Evolutionary conservation across 2,113 vertebrate genomes (phyloP).

Genomic region (Paedocypris sp.): DNA sequence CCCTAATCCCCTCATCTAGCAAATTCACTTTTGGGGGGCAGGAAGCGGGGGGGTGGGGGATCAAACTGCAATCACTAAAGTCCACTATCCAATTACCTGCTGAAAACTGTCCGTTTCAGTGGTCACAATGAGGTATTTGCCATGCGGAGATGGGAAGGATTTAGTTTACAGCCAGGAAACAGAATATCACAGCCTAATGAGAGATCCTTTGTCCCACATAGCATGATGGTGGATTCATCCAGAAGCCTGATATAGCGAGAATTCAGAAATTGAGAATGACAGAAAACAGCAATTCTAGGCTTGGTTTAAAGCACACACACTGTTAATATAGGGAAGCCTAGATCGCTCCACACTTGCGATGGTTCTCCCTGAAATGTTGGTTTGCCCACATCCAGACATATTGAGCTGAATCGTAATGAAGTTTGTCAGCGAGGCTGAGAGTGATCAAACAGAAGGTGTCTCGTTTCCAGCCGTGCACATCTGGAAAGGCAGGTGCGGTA

Average conservation of each 20-base stretch:
- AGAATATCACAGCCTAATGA: constrained; percentile 20
- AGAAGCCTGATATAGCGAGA: background rate
- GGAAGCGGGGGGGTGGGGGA: background rate
- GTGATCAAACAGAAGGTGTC: constrained; percentile 19
- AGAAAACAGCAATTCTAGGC: background rate
- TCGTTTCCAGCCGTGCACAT: constrained; percentile 25
- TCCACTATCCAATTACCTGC: constrained; percentile 1
- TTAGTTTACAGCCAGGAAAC: background rate
- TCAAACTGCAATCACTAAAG: background rate
- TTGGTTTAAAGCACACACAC: too few relatives aligned
- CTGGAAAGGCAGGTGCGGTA: constrained; percentile 31
- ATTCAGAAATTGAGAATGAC: background rate
- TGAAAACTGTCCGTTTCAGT: background rate
- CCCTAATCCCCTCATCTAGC: constrained; percentile 33
- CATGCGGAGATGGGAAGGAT: background rate
- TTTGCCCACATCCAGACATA: background rate
- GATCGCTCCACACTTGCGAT: background rate
- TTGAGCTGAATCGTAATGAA: constrained; percentile 23
- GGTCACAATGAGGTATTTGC: background rate
- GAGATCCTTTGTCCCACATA: constrained; percentile 4
- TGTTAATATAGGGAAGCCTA: background rate
- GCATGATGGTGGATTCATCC: constrained; percentile 13
- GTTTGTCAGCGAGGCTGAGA: constrained; percentile 22
- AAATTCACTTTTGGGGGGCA: background rate
- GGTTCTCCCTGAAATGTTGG: background rate